Evolutionary conservation across 2,797 vertebrate genomes (phyloP), one percentile per base, ranked within the genome.

Genomic region (Carcharodon carcharias): DNA sequence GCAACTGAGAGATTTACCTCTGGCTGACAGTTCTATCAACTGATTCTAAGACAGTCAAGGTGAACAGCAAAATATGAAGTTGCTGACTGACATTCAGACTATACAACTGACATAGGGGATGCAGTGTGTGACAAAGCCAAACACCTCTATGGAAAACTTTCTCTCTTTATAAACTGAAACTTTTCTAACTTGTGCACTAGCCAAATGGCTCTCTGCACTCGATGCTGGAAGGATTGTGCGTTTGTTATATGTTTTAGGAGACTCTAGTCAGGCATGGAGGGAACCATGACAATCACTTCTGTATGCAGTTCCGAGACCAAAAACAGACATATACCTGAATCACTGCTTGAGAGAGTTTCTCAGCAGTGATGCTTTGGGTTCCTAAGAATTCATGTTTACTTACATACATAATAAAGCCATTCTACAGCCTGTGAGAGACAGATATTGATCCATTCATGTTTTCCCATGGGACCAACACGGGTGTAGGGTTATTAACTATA

Each of bases 31-130:
- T 6, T 50, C 16, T 26, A 23, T 85, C 18, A 23, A 50, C 82
- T 50, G 45, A 50, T 40, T 85, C 82, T 85, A 45, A 85, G 45
- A 50, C 45, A 50, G 82, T 8, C 21, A 21, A 6, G 0, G 21
- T 9, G 40, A 85, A 7, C 6, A 26, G 77, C 77, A 40, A 40
- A 82, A 40, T 40, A 50, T 8, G 21, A 45, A 85, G 45, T 85
- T 50, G 80, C 80, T 45, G 80, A 21, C 80, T 85, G 82, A 85
- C 82, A 85, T 85, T 85, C 45, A 85, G 82, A 85, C 82, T 85
- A 85, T 50, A 85, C 80, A 85, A 50, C 80, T 85, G 40, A 85
- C 82, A 85, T 18, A 50, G 16, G 45, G 21, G 82, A 50, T 85
- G 40, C 45, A 85, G 45, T 50, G 82, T 85, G 40, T n/a, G 12